phyloP scores from a whole-genome alignment of 1,140 invertebrate genomes.

The Orchestia grillus region DNA sequence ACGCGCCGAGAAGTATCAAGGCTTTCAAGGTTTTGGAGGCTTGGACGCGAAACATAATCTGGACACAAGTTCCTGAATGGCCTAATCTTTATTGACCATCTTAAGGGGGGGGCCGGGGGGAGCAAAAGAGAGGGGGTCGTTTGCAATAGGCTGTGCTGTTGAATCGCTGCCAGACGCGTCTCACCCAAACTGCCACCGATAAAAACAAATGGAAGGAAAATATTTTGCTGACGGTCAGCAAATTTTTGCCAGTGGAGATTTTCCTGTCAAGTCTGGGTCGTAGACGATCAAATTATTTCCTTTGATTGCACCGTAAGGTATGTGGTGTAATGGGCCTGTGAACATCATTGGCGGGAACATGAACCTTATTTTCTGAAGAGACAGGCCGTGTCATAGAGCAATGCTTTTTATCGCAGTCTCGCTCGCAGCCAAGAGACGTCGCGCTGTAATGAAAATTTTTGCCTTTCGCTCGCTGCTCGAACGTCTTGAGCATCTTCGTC shows the following conservation, averaged over 20 bases:
- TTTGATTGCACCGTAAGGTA: slow-evolving; percentile 54
- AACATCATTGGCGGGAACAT: slow-evolving; percentile 46
- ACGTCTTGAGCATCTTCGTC: background rate
- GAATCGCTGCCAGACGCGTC: slow-evolving; percentile 55
- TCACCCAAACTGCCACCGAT: slow-evolving; percentile 55
- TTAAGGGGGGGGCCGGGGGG: slow-evolving; percentile 21
- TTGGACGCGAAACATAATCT: slow-evolving; percentile 54
- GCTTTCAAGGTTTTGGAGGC: slow-evolving; percentile 52
- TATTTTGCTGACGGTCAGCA: slow-evolving; percentile 55
- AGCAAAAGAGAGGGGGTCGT: background rate
- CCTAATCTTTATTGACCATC: slow-evolving; percentile 55
- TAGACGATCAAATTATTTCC: slow-evolving; percentile 54
- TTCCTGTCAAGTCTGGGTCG: slow-evolving; percentile 46
- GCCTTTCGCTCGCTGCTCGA: background rate
- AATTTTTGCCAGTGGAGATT: slow-evolving; percentile 54
- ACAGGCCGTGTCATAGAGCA: slow-evolving; percentile 49
- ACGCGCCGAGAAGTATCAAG: slow-evolving; percentile 20
- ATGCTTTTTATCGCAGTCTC: slow-evolving; percentile 36
- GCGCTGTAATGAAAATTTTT: background rate
- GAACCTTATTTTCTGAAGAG: slow-evolving; percentile 42
- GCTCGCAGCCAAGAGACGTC: background rate
- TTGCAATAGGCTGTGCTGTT: slow-evolving; percentile 52
- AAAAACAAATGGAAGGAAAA: slow-evolving; percentile 57
- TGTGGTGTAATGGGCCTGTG: slow-evolving; percentile 4
- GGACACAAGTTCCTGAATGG: slow-evolving; percentile 56